Percentiles rank a stretch among this genome's conserved stretches.
phyloP scores from a whole-genome alignment of 2,113 vertebrate species.

The Pluvianellus socialis region DNA sequence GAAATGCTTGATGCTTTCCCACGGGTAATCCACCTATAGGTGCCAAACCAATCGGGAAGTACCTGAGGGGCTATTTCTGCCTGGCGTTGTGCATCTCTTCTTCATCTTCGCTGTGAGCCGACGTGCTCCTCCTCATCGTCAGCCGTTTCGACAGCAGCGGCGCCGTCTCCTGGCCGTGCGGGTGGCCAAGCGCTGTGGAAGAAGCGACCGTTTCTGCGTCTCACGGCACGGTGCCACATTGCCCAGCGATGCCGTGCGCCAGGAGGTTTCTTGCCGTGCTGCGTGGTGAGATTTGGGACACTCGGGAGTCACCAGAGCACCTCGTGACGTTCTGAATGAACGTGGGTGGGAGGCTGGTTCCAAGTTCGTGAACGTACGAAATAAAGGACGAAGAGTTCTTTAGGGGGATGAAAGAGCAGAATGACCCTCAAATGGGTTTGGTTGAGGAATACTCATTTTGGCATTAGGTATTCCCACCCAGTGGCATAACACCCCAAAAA shows the following conservation, averaged over 20 bases:
- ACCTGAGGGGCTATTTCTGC: neutral
- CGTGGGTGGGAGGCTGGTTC: rapidly evolving
- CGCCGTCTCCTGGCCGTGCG: neutral
- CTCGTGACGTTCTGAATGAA: neutral
- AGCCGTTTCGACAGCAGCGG: neutral
- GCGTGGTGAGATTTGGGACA: neutral
- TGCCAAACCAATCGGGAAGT: neutral
- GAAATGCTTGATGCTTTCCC: neutral
- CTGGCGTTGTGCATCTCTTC: neutral
- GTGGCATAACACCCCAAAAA: neutral
- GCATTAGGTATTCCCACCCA: neutral
- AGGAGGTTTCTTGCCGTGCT: rapidly evolving
- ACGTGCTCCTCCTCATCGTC: neutral
- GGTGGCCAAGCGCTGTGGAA: neutral
- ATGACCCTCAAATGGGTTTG: rapidly evolving
- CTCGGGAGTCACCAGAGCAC: rapidly evolving
- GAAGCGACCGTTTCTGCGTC: neutral
- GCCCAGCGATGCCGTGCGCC: neutral
- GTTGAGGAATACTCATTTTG: neutral
- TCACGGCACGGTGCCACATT: neutral
- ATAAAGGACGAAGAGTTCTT: neutral
- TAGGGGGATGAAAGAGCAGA: neutral
- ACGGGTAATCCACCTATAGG: neutral
- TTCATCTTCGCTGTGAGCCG: neutral
- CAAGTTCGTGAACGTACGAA: rapidly evolving